Base-by-base conservation (phyloP, 2,888 invertebrate genomes). In the Scaptomyza flava region DNA sequence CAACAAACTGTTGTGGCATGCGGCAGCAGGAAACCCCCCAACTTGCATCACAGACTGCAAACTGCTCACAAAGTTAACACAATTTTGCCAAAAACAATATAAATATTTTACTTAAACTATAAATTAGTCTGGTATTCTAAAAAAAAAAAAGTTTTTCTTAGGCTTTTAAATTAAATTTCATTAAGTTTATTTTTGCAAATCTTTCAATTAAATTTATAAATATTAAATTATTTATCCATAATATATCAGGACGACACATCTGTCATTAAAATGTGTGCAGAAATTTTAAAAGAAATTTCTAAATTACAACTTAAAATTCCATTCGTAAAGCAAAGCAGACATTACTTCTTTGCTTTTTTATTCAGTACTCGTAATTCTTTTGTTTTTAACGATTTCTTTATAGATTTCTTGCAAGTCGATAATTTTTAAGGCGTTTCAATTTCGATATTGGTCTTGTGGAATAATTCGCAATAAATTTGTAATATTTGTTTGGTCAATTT, bases 1-100 rank as follows among this genome's bases (percentile, higher is more conserved):
- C 60, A 38, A 47, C 45, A 20, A 14, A 3, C 17, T 52, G 48
- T 14, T 46, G 41, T 34, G 60, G 60, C 51, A 75, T 70, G 62
- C 72, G 76, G 77, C 62, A 71, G 53, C 54, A 43, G 73, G 48
- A 68, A 64, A 58, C 43, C 6, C 47, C 6, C 20, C 7, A 56
- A 53, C 53, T 41, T 47, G 41, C 17, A 20, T 7, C 27, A 48
- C 2, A 9, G 12, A 17, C 53, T 30, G 42, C 20, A 23, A 8
- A 23, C 33, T 34, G n/a, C 6, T 20, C 9, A 58, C 42, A 42
- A 43, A 45, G 46, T 46, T 20, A 54, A 33, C 46, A 33, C 45
- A 23, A n/a, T n/a, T 6, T 31, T 34, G 9, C 34, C 23, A n/a
- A 41, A 17, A 42, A 27, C 33, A 11, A 27, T 23, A 9, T 6